These are phyloP conservation scores for Chymomyza amoena DNA, from an alignment of 2,888 invertebrate genomes.

Conservation along the genomic window DNA sequence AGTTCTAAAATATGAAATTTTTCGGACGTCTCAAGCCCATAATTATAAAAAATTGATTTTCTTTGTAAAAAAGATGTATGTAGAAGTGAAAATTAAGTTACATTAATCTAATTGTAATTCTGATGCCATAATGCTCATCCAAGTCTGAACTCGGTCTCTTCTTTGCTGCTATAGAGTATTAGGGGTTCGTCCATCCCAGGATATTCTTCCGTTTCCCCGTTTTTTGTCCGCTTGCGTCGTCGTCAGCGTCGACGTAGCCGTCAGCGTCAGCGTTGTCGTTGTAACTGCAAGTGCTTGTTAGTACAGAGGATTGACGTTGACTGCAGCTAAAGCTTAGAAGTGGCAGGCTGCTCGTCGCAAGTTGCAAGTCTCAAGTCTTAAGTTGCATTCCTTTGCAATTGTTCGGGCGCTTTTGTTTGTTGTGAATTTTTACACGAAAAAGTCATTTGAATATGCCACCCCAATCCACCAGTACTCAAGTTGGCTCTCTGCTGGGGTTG, in stretches of 20 bases:
- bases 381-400: conserved; percentile 71
- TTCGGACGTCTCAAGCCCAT: too few species aligned
- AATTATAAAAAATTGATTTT: too few species aligned
- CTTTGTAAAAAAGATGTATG: too few species aligned
- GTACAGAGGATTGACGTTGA: conserved; percentile 67
- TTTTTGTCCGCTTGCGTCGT: conserved; percentile 1
- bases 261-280: conserved; percentile 45
- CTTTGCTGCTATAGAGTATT: neutral
- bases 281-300: conserved; percentile 65
- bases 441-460: conserved; percentile 69
- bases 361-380: conserved; percentile 14
- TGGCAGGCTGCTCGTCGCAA: conserved; percentile 25
- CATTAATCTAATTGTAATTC: too few species aligned
- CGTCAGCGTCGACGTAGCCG: neutral
- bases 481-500: neutral
- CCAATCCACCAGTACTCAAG: neutral
- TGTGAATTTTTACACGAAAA: conserved; percentile 69
- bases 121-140: too few species aligned
- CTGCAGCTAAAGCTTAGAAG: conserved; percentile 57
- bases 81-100: too few species aligned
- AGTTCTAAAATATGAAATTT: too few species aligned
- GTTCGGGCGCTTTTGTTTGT: conserved; percentile 66
- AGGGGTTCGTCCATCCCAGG: neutral
- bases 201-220: neutral
- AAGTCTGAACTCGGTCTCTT: too few species aligned